Conservation (phyloP, 2,113 vertebrate genomes). For the Microtus ochrogaster region DNA sequence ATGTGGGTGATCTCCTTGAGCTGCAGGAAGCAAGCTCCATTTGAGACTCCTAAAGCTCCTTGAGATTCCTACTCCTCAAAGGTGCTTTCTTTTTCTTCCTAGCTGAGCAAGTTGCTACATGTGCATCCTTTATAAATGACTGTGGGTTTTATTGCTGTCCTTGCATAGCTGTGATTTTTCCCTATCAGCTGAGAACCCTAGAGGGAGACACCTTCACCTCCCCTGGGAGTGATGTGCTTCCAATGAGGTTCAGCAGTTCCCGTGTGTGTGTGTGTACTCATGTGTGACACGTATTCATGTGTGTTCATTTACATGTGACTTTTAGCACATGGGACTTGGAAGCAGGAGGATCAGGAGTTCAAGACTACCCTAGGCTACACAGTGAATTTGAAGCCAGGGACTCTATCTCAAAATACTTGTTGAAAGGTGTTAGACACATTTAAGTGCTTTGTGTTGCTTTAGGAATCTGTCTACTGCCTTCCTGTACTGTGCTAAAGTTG, state of each 20-base stretch:
- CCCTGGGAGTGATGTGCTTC: background rate
- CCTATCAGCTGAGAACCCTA: background rate
- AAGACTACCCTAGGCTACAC: background rate
- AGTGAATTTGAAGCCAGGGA: background rate
- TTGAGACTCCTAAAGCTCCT: slow-evolving; percentile 41
- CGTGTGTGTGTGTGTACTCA: background rate
- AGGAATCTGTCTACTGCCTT: background rate
- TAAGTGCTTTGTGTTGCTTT: background rate
- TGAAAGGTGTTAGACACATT: background rate
- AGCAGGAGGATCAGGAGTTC: background rate
- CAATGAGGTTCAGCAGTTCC: background rate
- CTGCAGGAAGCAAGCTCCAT: background rate
- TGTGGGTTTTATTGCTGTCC: background rate
- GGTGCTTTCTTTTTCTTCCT: background rate
- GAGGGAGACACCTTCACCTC: background rate
- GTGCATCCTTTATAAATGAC: background rate
- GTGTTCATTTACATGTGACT: background rate
- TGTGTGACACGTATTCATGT: background rate
- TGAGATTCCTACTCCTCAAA: background rate
- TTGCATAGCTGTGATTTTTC: background rate
- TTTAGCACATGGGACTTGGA: background rate
- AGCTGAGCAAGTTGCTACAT: background rate
- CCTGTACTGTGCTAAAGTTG: background rate
- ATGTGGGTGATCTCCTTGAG: background rate
- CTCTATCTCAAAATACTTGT: background rate